phyloP scores from a whole-genome alignment of 1,140 invertebrate genomes.

The Lepidurus apus region DNA sequence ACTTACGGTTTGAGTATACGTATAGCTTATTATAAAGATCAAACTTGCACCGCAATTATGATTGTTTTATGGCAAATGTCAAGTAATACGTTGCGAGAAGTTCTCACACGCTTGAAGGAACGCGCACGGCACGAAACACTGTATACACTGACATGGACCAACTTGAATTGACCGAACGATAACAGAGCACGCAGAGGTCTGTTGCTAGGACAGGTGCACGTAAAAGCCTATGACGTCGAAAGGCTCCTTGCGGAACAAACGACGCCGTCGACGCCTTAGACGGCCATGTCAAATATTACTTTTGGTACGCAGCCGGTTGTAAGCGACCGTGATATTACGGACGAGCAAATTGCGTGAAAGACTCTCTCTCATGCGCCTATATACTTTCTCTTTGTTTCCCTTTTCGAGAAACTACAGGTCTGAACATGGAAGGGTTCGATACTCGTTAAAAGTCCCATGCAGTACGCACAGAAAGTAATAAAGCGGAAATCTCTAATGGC shows the following conservation, averaged over 20 bases:
- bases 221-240: slow-evolving; percentile 4
- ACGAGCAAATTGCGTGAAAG: neutral
- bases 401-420: neutral
- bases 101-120: neutral
- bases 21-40: neutral
- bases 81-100: neutral
- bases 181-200: neutral
- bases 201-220: slow-evolving; percentile 9
- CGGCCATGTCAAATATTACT: neutral
- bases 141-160: neutral
- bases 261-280: slow-evolving; percentile 16
- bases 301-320: neutral
- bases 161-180: neutral
- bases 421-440: neutral
- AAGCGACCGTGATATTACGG: neutral
- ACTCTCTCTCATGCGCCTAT: neutral
- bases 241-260: neutral
- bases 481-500: neutral
- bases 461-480: neutral
- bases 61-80: neutral
- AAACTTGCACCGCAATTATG: neutral
- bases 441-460: neutral
- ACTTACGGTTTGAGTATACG: neutral
- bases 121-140: neutral
- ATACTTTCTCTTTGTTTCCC: neutral